Base-by-base conservation (phyloP, 2,888 invertebrate species). In the Dicyrtoma fusca region DNA sequence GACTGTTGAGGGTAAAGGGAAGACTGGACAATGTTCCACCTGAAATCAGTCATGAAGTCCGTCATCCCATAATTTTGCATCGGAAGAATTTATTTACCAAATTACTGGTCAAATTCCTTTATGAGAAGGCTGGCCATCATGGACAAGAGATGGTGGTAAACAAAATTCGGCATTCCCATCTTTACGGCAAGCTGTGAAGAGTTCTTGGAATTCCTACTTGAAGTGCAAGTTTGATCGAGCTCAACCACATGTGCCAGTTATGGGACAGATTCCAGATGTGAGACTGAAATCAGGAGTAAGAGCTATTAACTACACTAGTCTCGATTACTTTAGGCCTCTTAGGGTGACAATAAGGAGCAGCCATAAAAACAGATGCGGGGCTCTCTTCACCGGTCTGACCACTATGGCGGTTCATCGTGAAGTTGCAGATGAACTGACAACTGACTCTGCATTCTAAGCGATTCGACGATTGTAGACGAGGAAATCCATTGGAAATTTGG, bases 381-480 rank as follows among this genome's bases (percentile, higher is more conserved):
- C 62, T 21, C 34, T 84, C 11, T 82, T 82, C 71, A 84, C 84
- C 0, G 84, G 84, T 78, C 82, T 83, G 0, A 76, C 82, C 0
- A 83, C 82, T 44, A 71, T 83, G 17, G 81, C 81, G 0, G 77
- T 84, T 6, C 83, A 84, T 74, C 74, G 85, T 19, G 83, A 85
- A 74, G 23, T 82, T 1, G 79, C 82, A 0, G 72, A 72, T 0
- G 77, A 81, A 13, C 74, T 83, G 17, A 79, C 81, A 2, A 81
- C 82, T 0, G 73, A 79, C 13, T 66, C 75, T n/a, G 82, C 83
- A 71, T 23, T 83, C 10, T 73, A 77, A 55, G 80, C 81, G 11
- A 68, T 84, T 6, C 68, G 82, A 45, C 69, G 83, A 55, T 83
- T 84, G 81, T 0, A 69, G 82, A 59, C 70, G 82, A 44, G 83